Base-by-base conservation (phyloP, 1,140 invertebrate species). In the Idris sp. region DNA sequence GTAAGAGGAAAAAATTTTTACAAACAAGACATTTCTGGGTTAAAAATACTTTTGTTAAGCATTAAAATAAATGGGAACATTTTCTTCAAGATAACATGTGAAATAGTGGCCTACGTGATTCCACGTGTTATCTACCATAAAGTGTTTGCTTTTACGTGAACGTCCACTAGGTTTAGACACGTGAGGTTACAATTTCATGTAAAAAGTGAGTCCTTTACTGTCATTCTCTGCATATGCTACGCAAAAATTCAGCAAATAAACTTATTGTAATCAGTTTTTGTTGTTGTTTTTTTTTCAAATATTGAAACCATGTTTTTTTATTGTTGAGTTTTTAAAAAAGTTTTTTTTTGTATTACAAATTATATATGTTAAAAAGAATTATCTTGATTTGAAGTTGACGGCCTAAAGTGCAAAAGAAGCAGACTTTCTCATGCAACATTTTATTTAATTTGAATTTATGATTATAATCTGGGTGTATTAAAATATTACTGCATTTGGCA, bases 101-200 rank as follows among this genome's bases (percentile, higher is more conserved):
- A 61, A 59, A 61, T 49, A 61, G 43, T 61, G 48, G 56, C 56
- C 56, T 61, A 61, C 56, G 56, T 61, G 56, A 61, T 61, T 61
- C 56, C 44, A 61, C 43, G 44, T 61, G 56, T 49, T 61, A 61
- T 49, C 56, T 61, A 22, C 43, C 43, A 61, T 61, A 61, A 61
- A 61, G 35, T 61, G 56, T 61, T 61, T 49, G 56, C 56, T 61
- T 61, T 61, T 49, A 61, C 44, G 56, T 49, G 43, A 48, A 48
- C 44, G 43, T 48, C 44, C 35, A 41, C 31, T 31, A 40, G 25
- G 15, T 49, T 61, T 41, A 31, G 56, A 61, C 44, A 49, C 9
- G 35, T 41, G 44, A 48, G 26, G 33, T 30, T 61, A 40, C 43
- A 49, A 7, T 61, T 61, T 49, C 43, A 31, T 40, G 43, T 14